These are phyloP conservation scores for Matsumyia berberina DNA, from an alignment of 2,888 invertebrate genomes.

Conservation along the genomic window DNA sequence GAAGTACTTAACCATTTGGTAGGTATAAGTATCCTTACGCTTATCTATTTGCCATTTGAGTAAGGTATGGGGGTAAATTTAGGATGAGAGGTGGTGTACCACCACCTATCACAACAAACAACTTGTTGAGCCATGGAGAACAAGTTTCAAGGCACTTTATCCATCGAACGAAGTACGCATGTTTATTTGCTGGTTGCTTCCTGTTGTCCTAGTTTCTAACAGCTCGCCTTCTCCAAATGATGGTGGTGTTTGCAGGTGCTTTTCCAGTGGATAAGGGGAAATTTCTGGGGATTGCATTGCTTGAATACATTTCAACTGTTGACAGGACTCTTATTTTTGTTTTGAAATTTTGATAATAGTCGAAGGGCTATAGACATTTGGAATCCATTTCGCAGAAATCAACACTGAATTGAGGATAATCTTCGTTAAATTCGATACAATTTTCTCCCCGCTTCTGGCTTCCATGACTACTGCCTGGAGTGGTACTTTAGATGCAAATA, in stretches of 20 bases:
- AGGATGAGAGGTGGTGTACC: constrained; percentile 11
- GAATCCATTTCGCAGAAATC: neutral
- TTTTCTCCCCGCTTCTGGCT: neutral
- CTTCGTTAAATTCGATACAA: neutral
- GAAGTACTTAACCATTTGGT: neutral
- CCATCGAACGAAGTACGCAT: constrained; percentile 47
- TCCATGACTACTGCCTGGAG: neutral
- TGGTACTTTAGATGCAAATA: no score
- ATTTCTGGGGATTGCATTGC: constrained; percentile 18
- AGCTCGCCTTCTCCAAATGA: neutral
- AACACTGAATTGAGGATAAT: neutral
- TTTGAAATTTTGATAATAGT: neutral
- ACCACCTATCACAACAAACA: constrained; percentile 67
- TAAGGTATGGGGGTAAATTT: neutral
- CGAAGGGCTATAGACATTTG: neutral
- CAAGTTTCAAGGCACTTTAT: constrained; percentile 8
- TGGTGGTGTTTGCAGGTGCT: neutral
- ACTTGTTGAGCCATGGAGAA: constrained; percentile 63
- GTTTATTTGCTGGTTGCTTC: constrained; percentile 32
- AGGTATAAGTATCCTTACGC: constrained; percentile 9
- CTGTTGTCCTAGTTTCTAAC: constrained; percentile 65
- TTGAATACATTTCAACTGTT: neutral
- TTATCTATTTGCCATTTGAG: constrained; percentile 35
- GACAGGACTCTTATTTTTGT: no score
- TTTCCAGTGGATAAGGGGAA: constrained; percentile 72